These are phyloP conservation scores for Melopsittacus undulatus DNA, from an alignment of 2,797 vertebrate species.

Conservation along the genomic window DNA sequence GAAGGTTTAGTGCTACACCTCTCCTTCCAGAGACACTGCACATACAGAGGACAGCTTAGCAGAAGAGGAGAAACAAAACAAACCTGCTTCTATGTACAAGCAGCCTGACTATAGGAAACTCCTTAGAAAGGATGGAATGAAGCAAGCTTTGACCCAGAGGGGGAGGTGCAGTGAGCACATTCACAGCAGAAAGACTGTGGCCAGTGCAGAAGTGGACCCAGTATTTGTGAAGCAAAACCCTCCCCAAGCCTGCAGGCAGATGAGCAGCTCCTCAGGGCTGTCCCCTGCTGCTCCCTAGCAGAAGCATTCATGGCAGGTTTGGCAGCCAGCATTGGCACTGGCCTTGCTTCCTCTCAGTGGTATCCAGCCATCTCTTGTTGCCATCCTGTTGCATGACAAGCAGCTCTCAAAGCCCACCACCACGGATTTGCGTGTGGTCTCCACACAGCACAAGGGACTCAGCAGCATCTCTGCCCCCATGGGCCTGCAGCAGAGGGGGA, in stretches of 20 bases:
- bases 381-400: fast-evolving
- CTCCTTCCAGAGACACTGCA: background rate
- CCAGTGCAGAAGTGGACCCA: background rate
- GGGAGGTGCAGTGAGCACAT: background rate
- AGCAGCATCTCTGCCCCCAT: background rate
- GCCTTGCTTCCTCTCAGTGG: background rate
- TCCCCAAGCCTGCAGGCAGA: background rate
- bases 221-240: background rate
- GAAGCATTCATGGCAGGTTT: background rate
- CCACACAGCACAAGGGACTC: background rate
- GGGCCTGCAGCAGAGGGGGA: background rate
- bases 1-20: background rate
- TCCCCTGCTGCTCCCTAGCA: background rate
- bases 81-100: background rate
- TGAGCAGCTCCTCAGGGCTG: background rate
- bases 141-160: background rate
- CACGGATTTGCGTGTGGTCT: fast-evolving
- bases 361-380: background rate
- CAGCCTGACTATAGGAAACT: background rate
- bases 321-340: background rate
- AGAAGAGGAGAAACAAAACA: background rate
- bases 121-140: background rate
- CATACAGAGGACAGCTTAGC: background rate
- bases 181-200: background rate
- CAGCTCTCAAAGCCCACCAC: fast-evolving